Percentiles rank a stretch among this genome's conserved stretches.
phyloP scores from a whole-genome alignment of 2,888 invertebrate genomes.

The Scrobipalpa costella region DNA sequence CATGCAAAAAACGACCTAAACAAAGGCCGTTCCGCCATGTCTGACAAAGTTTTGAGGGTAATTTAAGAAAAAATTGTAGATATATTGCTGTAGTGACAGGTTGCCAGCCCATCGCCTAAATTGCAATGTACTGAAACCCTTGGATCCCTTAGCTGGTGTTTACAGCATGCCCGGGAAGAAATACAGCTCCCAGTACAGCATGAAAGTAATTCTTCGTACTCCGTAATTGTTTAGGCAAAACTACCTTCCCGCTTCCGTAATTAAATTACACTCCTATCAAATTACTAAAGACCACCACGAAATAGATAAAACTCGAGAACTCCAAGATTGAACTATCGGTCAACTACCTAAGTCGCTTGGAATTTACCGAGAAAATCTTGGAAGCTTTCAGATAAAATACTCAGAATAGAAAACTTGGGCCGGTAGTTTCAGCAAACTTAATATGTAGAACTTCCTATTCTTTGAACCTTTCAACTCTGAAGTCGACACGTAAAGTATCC shows the following conservation, averaged over 20 bases:
- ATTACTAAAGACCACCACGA: not conserved
- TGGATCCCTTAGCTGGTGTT: no score
- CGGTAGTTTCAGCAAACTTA: not conserved
- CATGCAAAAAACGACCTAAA: no score
- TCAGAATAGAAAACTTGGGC: not conserved
- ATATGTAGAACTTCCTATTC: not conserved
- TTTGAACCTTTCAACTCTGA: constrained; percentile 5
- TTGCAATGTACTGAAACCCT: no score
- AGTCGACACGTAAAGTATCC: constrained; percentile 9
- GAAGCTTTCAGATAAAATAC: not conserved
- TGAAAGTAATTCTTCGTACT: not conserved
- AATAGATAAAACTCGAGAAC: not conserved
- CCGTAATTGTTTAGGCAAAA: not conserved
- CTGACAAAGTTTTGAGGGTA: no score
- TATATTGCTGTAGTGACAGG: no score
- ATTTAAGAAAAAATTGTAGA: no score
- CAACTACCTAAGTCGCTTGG: not conserved
- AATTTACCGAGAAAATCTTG: constrained; percentile 3
- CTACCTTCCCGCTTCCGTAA: not conserved
- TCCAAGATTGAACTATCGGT: not conserved
- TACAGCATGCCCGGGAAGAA: no score
- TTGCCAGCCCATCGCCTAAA: no score
- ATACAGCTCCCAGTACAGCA: no score
- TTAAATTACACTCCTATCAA: not conserved
- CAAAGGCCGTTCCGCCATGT: no score